Conservation (phyloP, 2,888 invertebrate genomes). For the Lepeophtheirus nordmannii region DNA sequence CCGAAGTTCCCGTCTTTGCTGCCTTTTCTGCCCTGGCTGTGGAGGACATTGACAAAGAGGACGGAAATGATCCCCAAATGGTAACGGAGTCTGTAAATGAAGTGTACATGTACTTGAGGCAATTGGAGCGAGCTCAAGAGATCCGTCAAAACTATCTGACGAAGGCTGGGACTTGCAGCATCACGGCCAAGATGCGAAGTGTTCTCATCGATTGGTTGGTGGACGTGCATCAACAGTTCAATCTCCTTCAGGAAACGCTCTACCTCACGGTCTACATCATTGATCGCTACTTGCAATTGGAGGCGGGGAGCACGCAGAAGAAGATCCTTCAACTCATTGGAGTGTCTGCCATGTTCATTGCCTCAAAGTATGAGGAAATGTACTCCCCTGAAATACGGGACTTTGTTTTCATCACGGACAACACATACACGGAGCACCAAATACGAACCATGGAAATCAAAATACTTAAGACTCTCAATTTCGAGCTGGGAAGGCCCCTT, state of each 20-base stretch:
- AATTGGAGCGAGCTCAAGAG: slow-evolving; percentile 45
- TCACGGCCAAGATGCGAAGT: slow-evolving; percentile 69
- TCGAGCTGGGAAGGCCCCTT: slow-evolving; percentile 66
- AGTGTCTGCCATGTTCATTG: slow-evolving; percentile 71
- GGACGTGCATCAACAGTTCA: slow-evolving; percentile 74
- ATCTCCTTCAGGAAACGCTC: slow-evolving; percentile 68
- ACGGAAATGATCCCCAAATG: slow-evolving; percentile 56
- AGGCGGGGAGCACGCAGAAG: neutral
- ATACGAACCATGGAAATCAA: slow-evolving; percentile 65
- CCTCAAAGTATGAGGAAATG: slow-evolving; percentile 88
- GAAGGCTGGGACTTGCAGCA: slow-evolving; percentile 28
- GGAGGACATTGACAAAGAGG: slow-evolving; percentile 53
- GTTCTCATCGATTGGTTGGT: slow-evolving; percentile 86
- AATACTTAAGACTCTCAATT: slow-evolving; percentile 58
- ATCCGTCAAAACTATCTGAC: slow-evolving; percentile 8
- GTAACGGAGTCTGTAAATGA: slow-evolving; percentile 73
- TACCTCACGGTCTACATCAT: slow-evolving; percentile 71
- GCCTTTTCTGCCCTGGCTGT: slow-evolving; percentile 25
- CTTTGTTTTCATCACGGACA: slow-evolving; percentile 78
- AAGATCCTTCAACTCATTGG: slow-evolving; percentile 65
- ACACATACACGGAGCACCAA: slow-evolving; percentile 60
- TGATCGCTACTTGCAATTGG: slow-evolving; percentile 71
- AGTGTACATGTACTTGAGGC: slow-evolving; percentile 65
- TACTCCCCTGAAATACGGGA: slow-evolving; percentile 69
- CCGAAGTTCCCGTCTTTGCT: neutral